Evolutionary conservation across 2,797 vertebrate genomes (phyloP).

Genomic region (Parauchenoglanis ngamensis): DNA sequence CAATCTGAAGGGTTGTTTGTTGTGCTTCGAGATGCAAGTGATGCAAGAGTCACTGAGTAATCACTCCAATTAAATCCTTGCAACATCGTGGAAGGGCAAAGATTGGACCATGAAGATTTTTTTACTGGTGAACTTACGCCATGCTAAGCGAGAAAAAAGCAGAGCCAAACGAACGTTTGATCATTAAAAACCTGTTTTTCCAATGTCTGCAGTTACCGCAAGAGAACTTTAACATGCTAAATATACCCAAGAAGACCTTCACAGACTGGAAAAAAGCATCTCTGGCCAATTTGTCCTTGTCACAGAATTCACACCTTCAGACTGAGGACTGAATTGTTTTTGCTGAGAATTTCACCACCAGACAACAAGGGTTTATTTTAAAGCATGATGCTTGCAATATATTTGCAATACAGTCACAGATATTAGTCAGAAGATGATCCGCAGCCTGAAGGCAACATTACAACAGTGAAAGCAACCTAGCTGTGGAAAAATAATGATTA

Average conservation of each 20-base stretch:
- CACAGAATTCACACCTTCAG: background rate
- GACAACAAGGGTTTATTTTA: background rate
- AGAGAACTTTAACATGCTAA: conserved; percentile 15
- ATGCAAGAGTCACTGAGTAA: background rate
- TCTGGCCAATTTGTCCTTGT: conserved; percentile 23
- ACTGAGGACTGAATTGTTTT: background rate
- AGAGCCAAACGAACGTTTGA: background rate
- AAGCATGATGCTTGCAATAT: background rate
- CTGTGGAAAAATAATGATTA: background rate
- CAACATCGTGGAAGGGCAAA: background rate
- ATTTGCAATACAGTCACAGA: background rate
- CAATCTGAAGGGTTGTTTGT: conserved; percentile 45
- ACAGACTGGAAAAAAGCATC: background rate
- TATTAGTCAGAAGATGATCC: background rate
- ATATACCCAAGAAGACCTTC: conserved; percentile 15
- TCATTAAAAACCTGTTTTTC: background rate
- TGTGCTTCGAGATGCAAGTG: conserved; percentile 17
- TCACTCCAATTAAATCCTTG: background rate
- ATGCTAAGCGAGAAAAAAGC: background rate
- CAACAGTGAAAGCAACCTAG: background rate
- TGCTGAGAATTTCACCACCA: background rate
- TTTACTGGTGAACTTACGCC: background rate
- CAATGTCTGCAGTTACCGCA: too few relatives aligned
- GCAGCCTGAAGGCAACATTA: background rate
- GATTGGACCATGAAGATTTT: background rate